Conservation (phyloP, 2,113 vertebrate species). For the Vidua macroura region DNA sequence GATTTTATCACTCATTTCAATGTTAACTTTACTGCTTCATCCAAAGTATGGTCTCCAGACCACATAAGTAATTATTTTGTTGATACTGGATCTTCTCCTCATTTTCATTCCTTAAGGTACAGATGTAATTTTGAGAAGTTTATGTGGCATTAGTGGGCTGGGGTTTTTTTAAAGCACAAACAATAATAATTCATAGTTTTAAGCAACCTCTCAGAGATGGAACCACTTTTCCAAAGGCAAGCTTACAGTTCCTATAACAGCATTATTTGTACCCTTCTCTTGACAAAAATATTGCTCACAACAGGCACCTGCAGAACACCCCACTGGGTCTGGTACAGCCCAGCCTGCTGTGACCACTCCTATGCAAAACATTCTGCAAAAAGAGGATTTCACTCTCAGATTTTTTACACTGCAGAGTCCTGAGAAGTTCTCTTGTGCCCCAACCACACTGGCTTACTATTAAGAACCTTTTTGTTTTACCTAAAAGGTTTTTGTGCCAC, state of each 20-base stretch:
- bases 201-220: not conserved
- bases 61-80: not conserved
- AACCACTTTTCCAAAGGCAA: not conserved
- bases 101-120: not conserved
- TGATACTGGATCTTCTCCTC: not conserved
- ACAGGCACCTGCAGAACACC: not conserved
- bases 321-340: fast-evolving
- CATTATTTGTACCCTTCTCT: not conserved
- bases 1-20: not conserved
- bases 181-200: not conserved
- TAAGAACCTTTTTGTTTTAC: not conserved
- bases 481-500: not conserved
- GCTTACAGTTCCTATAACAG: not conserved
- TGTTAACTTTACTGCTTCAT: not conserved
- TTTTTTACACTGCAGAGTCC: not conserved
- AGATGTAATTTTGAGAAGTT: not conserved
- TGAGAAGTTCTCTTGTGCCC: not conserved
- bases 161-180: not conserved
- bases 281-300: not conserved
- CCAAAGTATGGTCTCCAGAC: not conserved
- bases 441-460: fast-evolving
- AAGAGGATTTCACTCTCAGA: not conserved
- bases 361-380: not conserved
- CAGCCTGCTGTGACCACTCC: not conserved
- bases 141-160: fast-evolving